Base-by-base conservation (phyloP, 1,140 invertebrate species). In the Drosophila carrolli region DNA sequence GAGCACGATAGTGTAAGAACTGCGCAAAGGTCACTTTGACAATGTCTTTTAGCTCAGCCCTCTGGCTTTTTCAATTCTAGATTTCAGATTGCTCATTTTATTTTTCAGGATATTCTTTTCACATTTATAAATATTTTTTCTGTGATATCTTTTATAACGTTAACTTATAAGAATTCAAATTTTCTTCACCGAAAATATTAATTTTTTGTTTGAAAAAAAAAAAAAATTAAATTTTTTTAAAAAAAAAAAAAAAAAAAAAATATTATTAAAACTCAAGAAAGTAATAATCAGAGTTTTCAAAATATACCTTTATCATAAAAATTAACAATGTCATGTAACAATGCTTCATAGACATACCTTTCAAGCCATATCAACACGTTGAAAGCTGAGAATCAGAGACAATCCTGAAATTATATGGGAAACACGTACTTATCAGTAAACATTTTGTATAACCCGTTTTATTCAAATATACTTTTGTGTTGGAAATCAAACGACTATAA, bases 21-120 rank as follows among this genome's bases (percentile, higher is more conserved):
- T 65, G 10, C 11, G 4, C 9, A 44, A 68, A 68, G 65, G 65
- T 65, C 61, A 61, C 11, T 23, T 23, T 14, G 11, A 5, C 14
- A 19, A 54, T 23, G 10, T 19, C 50, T 37, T 10, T 4, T 0
- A 13, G n/a, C 32, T 7, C 29, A 32, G 29, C 29, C 29, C 19
- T 8, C 7, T 1, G 53, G 38, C 60, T 9, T 43, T 59, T 43
- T 13, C 38, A 6, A 23, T 35, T 51, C 7, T n/a, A 11, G 29
- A 35, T 51, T 51, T 14, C n/a, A 16, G 29, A 35, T 51, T 51
- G 29, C n/a, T 4, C 29, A 32, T 2, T n/a, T n/a, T 1, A n/a
- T 48, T 29, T n/a, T 11, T n/a, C 16, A 4, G 7, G 5, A 27
- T 48, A 38, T 38, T 54, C 5, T 10, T 32, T 32, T 32, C 29